Conservation (phyloP, 2,888 invertebrate species). For the Cryptosula pallasiana region DNA sequence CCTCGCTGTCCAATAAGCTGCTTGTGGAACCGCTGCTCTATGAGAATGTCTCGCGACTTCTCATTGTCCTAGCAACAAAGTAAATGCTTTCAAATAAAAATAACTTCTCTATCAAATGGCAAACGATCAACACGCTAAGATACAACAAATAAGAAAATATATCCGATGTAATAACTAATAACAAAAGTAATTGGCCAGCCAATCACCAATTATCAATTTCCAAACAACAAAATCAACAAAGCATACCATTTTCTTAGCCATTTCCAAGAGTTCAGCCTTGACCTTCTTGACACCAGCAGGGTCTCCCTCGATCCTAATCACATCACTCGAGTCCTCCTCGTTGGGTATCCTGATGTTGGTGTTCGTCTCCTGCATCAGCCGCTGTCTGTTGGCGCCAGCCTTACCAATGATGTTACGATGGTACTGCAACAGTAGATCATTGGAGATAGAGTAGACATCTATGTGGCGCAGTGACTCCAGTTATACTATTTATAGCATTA, state of each 20-base stretch:
- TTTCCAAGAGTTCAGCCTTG: slow-evolving; percentile 59
- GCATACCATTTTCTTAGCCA: slow-evolving; percentile 56
- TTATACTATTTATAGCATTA: too few species aligned
- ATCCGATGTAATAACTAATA: too few species aligned
- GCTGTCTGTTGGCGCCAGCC: slow-evolving; percentile 77
- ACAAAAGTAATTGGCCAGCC: too few species aligned
- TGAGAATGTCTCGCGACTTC: slow-evolving; percentile 86
- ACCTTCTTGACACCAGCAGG: slow-evolving; percentile 80
- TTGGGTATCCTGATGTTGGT: slow-evolving; percentile 89
- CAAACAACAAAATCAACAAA: too few species aligned
- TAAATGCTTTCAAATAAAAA: too few species aligned
- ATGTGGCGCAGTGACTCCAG: too few species aligned
- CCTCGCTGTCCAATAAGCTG: slow-evolving; percentile 90
- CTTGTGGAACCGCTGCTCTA: slow-evolving; percentile 90
- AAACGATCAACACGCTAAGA: too few species aligned
- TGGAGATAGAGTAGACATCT: too few species aligned
- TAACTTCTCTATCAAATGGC: too few species aligned
- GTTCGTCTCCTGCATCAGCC: slow-evolving; percentile 87
- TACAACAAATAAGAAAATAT: too few species aligned
- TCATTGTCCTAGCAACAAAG: slow-evolving; percentile 86
- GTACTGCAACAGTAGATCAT: too few species aligned
- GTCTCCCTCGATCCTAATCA: slow-evolving; percentile 88
- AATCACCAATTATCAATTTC: too few species aligned
- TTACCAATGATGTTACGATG: slow-evolving; percentile 98
- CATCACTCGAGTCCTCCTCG: slow-evolving; percentile 63